Conservation (phyloP, 2,113 vertebrate genomes). For the Oenanthe oenanthe region DNA sequence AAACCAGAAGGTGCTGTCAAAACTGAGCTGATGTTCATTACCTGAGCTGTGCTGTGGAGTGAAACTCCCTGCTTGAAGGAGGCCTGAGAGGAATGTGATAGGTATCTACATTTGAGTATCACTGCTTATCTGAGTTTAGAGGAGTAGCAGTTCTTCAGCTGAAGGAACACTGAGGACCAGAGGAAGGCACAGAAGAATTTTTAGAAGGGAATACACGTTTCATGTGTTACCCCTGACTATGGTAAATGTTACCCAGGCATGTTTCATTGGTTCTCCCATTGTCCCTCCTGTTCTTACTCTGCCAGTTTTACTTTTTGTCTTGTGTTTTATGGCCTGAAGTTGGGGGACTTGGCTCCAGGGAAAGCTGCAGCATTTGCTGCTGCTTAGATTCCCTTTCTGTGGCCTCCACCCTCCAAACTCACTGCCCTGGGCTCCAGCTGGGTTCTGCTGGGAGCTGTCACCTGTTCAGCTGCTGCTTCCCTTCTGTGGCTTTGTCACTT, state of each 20-base stretch:
- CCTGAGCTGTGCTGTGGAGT: background rate
- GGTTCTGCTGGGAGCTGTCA: background rate
- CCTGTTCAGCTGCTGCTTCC: background rate
- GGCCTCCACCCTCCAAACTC: background rate
- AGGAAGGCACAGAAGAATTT: background rate
- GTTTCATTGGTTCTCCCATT: background rate
- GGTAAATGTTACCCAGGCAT: background rate
- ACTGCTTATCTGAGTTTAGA: background rate
- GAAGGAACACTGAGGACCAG: background rate
- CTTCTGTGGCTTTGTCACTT: background rate
- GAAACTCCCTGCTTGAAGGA: background rate
- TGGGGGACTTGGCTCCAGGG: background rate
- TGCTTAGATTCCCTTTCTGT: background rate
- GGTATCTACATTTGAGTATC: background rate
- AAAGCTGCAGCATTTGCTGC: background rate
- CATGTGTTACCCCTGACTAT: background rate
- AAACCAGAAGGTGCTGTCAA: background rate
- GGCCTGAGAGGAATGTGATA: background rate
- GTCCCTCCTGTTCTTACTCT: background rate
- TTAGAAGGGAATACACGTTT: background rate
- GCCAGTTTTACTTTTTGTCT: background rate
- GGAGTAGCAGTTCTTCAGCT: background rate
- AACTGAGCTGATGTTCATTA: background rate
- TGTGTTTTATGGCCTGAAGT: background rate
- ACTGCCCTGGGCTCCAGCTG: background rate